These are phyloP conservation scores for Incurvaria masculella DNA, from an alignment of 2,888 invertebrate species.

Conservation along the genomic window DNA sequence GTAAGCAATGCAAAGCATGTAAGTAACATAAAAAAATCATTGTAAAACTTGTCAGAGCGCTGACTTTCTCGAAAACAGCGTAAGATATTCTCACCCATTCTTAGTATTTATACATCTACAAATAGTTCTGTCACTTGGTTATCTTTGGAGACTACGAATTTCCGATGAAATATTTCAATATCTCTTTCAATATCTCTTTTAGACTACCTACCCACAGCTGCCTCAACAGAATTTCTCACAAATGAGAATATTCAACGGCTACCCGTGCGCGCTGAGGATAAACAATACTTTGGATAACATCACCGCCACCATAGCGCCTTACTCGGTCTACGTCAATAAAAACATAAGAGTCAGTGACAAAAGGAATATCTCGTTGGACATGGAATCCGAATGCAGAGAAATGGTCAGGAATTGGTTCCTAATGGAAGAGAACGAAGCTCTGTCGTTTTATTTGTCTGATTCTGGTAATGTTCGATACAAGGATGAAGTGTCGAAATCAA, in stretches of 20 bases:
- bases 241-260: conserved; percentile 59
- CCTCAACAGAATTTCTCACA: conserved; percentile 54
- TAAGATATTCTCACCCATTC: too few species aligned
- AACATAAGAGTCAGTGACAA: conserved; percentile 21
- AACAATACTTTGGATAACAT: conserved; percentile 42
- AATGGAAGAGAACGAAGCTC: conserved; percentile 30
- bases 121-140: not conserved
- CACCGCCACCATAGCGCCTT: conserved; percentile 28
- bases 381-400: conserved; percentile 27
- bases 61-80: too few species aligned
- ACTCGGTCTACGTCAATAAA: conserved; percentile 27
- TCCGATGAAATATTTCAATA: not conserved
- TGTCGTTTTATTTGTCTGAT: conserved; percentile 30
- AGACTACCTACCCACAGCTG: conserved; percentile 53
- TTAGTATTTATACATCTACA: too few species aligned
- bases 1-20: too few species aligned
- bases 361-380: conserved; percentile 21
- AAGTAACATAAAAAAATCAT: too few species aligned
- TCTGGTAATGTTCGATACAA: conserved; percentile 24
- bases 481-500: conserved; percentile 53
- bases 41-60: too few species aligned
- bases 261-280: conserved; percentile 42
- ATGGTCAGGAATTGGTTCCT: conserved; percentile 22
- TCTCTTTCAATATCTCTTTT: conserved; percentile 23
- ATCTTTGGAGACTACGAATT: not conserved